Evolutionary conservation across 2,113 vertebrate species (phyloP).

Genomic region (Cottus gobio): DNA sequence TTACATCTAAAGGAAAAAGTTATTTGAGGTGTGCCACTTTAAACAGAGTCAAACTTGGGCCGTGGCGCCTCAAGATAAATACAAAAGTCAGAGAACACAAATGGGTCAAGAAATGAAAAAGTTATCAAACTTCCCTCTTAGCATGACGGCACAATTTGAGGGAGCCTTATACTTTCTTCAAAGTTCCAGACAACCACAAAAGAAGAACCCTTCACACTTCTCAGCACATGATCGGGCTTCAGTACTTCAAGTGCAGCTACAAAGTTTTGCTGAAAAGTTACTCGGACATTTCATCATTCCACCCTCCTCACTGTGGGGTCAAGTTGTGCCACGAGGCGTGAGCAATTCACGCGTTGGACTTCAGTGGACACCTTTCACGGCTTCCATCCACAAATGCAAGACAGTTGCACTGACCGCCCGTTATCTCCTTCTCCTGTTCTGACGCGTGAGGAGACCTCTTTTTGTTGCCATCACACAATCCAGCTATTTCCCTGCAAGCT

Average conservation of each 20-base stretch:
- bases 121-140: not conserved
- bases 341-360: slow-evolving; percentile 19
- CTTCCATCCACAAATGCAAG: slow-evolving; percentile 5
- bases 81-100: not conserved
- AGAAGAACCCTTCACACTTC: slow-evolving; percentile 17
- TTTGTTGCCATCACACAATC: slow-evolving; percentile 13
- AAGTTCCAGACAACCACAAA: not conserved
- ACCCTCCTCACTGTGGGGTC: slow-evolving; percentile 16
- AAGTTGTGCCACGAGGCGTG: not conserved
- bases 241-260: slow-evolving; percentile 1
- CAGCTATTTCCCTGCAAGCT: not conserved
- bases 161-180: not conserved
- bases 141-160: slow-evolving; percentile 15
- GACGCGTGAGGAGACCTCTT: slow-evolving; percentile 9
- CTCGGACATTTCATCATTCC: slow-evolving; percentile 55
- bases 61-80: not conserved
- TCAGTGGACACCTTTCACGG: not conserved
- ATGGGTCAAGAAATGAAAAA: slow-evolving; percentile 10
- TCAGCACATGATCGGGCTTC: slow-evolving; percentile 5
- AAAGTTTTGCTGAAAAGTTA: slow-evolving; percentile 12
- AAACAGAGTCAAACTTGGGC: not conserved
- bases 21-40: not conserved
- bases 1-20: not conserved
- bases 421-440: not conserved
- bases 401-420: not conserved